Evolutionary conservation across 2,113 vertebrate genomes (phyloP).

Genomic region (Pseudopipra pipra): DNA sequence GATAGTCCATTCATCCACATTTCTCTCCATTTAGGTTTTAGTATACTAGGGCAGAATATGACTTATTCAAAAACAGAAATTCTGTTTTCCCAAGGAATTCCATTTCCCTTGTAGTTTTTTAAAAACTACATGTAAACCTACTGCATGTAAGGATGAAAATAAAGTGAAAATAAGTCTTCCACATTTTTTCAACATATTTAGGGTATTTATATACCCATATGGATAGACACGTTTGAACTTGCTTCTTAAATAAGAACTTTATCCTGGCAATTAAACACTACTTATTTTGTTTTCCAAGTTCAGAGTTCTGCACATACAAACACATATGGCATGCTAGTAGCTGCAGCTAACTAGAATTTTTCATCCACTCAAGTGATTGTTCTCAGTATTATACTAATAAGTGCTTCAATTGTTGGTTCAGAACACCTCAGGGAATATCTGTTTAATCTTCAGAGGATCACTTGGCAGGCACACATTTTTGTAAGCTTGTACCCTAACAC

Average conservation of each 20-base stretch:
- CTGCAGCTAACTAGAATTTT: neutral
- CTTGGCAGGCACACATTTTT: neutral
- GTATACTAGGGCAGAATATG: fast-evolving
- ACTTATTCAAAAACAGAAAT: neutral
- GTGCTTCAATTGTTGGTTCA: neutral
- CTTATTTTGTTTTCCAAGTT: neutral
- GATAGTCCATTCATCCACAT: neutral
- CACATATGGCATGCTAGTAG: neutral
- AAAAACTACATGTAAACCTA: neutral
- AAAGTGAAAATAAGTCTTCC: neutral
- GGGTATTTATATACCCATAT: neutral
- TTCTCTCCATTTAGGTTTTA: neutral
- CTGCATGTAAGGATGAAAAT: neutral
- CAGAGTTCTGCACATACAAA: neutral
- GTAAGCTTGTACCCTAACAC: neutral
- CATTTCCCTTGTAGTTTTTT: neutral
- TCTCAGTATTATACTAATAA: neutral
- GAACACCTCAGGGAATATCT: neutral
- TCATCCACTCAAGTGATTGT: neutral
- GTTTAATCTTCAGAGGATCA: neutral
- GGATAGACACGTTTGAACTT: neutral
- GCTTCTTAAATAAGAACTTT: neutral
- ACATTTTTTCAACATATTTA: neutral
- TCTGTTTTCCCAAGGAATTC: neutral
- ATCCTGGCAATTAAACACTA: neutral